Evolutionary conservation across 1,140 invertebrate species (phyloP), one percentile per base, ranked within the genome.

Genomic region (Gonatopus flavifemur): DNA sequence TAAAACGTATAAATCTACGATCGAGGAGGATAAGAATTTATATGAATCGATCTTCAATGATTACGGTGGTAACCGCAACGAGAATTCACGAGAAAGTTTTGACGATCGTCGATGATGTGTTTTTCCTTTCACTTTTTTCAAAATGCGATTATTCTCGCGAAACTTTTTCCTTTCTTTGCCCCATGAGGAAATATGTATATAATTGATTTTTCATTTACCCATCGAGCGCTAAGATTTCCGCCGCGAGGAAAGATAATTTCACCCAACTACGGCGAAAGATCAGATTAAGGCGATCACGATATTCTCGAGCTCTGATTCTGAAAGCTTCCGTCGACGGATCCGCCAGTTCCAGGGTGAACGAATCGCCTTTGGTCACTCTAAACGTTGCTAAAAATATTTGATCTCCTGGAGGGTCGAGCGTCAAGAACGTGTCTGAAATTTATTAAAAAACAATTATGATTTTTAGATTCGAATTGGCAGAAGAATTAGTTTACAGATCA

Each of bases 351-450:
- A 78, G 64, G n/a, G 67, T 70, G 74, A 85, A 89, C 2, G 80
- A 76, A 56, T 89, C 89, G 47, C 88, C 83, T 53, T 82, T 67
- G 48, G 72, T 76, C 55, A 91, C 82, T 69, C 83, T 81, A 66
- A 94, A 89, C 22, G 85, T 86, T 9, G 86, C 90, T 47, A 89
- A 81, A 69, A 91, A 94, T 3, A 90, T 81, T 67, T 88, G 85
- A 71, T 92, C 88, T 55, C 85, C 85, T 16, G 86, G 74, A 37
- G 86, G 83, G 55, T 90, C 85, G n/a, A 86, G 81, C 16, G 86
- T 82, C 48, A 91, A 83, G 67, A 89, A 92, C 60, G 88, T 87
- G 67, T 91, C 90, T 93, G 80, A 43, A 84, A 85, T 6, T 18
- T 8, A 30, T 5, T 4, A 40, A 41, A 42, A 47, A 46, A 52